phyloP scores from a whole-genome alignment of 2,113 vertebrate species.

The Glaucomys volans region DNA sequence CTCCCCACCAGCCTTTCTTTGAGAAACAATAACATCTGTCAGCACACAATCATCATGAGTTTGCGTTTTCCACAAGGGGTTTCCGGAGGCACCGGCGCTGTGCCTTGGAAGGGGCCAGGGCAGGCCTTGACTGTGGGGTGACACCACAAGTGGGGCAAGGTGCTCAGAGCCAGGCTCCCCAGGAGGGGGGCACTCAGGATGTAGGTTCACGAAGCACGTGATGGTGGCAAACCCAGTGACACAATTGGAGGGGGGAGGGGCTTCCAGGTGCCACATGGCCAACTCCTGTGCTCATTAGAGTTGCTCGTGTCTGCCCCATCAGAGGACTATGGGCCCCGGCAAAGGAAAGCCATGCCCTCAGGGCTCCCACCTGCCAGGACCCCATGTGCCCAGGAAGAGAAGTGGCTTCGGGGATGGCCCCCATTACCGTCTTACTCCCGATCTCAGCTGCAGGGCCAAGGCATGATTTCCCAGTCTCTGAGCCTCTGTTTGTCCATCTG shows the following conservation, averaged over 20 bases:
- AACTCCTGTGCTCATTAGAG: fast-evolving
- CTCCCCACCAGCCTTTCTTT: neutral
- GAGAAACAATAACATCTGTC: neutral
- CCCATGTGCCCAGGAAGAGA: neutral
- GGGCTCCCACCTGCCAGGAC: neutral
- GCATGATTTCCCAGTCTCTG: neutral
- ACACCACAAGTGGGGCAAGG: fast-evolving
- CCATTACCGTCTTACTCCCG: neutral
- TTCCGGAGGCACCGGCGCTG: neutral
- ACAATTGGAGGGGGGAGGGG: neutral
- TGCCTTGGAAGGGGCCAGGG: fast-evolving
- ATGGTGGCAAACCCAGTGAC: neutral
- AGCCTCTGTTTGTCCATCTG: neutral
- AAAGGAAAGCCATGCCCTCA: too few species aligned
- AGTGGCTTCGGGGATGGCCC: neutral
- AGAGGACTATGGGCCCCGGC: neutral
- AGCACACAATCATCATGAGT: neutral
- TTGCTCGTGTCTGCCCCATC: neutral
- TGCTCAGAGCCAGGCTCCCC: neutral
- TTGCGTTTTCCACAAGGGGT: neutral
- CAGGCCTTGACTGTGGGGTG: neutral
- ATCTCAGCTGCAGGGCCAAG: neutral
- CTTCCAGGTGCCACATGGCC: neutral
- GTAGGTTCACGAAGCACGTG: fast-evolving
- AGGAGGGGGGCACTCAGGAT: too few species aligned